Percentiles rank a stretch among this genome's conserved stretches.
Conservation (phyloP, 1,140 invertebrate genomes). For the Parapsyche elsis region DNA sequence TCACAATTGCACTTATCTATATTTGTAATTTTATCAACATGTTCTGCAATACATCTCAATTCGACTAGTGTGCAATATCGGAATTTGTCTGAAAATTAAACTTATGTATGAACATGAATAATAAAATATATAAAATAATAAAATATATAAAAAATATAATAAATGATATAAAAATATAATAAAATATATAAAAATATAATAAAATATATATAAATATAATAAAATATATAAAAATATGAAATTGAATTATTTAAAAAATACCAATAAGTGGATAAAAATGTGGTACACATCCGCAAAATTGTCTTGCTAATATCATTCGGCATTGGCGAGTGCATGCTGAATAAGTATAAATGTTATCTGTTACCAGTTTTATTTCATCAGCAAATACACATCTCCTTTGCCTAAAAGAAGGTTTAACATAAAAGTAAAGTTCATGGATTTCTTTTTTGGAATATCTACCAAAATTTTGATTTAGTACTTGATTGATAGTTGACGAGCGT, state of each 20-base stretch:
- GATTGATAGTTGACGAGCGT: slow-evolving; percentile 74
- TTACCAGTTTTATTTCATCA: slow-evolving; percentile 71
- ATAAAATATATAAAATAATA: neutral
- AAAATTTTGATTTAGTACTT: no score
- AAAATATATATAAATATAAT: neutral
- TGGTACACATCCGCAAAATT: slow-evolving; percentile 74
- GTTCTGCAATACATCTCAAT: slow-evolving; percentile 69
- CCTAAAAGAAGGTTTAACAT: slow-evolving; percentile 55
- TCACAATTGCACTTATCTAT: slow-evolving; percentile 74
- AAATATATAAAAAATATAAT: neutral
- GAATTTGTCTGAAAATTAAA: slow-evolving; percentile 63
- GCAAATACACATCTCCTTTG: slow-evolving; percentile 76
- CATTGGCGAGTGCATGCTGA: slow-evolving; percentile 77
- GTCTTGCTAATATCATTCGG: slow-evolving; percentile 71
- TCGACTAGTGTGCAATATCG: slow-evolving; percentile 69
- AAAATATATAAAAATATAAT: slow-evolving; percentile 18
- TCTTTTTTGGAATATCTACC: neutral
- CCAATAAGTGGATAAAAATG: slow-evolving; percentile 72
- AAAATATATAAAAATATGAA: neutral
- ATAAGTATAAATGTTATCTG: slow-evolving; percentile 73
- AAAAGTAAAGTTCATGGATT: neutral
- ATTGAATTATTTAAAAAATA: slow-evolving; percentile 52
- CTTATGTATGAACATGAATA: neutral
- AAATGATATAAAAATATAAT: neutral
- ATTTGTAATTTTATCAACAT: slow-evolving; percentile 69